A percentile compares a stretch with the other conserved stretches of the same genome.
Conservation (phyloP, 1,140 invertebrate species). For the Drosophila biarmipes region DNA sequence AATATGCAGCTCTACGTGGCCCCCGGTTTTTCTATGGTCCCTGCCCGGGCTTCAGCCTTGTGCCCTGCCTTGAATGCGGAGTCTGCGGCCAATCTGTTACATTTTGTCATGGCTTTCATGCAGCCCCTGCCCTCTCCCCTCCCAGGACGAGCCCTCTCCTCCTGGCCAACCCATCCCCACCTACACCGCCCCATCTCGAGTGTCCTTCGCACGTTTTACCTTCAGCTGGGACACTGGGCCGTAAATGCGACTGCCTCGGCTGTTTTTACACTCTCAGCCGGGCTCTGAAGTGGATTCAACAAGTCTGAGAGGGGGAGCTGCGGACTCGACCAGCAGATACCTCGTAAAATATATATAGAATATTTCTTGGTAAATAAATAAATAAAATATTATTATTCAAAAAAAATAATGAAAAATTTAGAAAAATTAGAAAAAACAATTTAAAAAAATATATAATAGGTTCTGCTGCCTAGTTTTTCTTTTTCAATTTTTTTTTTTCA, state of each 20-base stretch:
- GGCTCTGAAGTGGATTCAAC: constrained; percentile 51
- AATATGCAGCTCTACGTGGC: constrained; percentile 61
- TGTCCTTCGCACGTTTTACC: constrained; percentile 71
- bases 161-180: neutral
- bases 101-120: constrained; percentile 71
- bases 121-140: constrained; percentile 19
- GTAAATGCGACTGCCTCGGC: constrained; percentile 40
- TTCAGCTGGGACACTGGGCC: constrained; percentile 49
- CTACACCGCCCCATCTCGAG: constrained; percentile 2
- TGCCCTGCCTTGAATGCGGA: constrained; percentile 32
- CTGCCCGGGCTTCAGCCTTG: constrained; percentile 55
- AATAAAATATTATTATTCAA: no score
- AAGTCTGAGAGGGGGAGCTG: constrained; percentile 33
- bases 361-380: no score
- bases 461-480: no score
- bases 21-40: constrained; percentile 35
- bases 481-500: no score
- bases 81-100: constrained; percentile 70
- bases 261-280: constrained; percentile 20
- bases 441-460: no score
- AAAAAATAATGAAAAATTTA: no score
- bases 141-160: neutral
- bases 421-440: no score
- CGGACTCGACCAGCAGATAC: constrained; percentile 10
- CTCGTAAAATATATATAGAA: neutral